These are phyloP conservation scores for Brachyalestes nurse DNA, from an alignment of 2,797 vertebrate species.

Conservation along the genomic window DNA sequence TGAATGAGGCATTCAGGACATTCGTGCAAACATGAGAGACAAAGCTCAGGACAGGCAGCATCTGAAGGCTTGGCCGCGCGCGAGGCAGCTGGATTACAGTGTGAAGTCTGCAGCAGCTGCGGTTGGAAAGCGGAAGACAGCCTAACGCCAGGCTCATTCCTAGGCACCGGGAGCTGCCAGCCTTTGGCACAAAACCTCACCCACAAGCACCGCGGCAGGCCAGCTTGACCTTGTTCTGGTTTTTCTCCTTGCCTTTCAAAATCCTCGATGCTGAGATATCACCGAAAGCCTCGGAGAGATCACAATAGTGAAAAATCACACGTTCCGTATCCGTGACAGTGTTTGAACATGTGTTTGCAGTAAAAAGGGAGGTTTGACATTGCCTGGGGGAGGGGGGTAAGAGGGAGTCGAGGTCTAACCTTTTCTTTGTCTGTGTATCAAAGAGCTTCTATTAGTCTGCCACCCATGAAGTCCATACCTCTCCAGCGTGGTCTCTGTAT, in stretches of 20 bases:
- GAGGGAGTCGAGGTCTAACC: not conserved
- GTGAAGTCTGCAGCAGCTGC: conserved; percentile 56
- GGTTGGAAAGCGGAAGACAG: conserved; percentile 69
- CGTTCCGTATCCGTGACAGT: conserved; percentile 28
- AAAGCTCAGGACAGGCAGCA: conserved; percentile 38
- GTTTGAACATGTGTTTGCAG: conserved; percentile 58
- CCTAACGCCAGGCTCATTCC: conserved; percentile 52
- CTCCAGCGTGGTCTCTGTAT: no score
- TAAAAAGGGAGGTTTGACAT: conserved; percentile 62
- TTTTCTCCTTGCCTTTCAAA: conserved; percentile 36
- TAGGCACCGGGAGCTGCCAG: conserved; percentile 29
- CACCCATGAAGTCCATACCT: not conserved
- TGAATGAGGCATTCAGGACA: not conserved
- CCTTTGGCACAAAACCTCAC: conserved; percentile 28
- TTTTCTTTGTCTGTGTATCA: not conserved
- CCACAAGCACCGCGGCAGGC: conserved; percentile 37
- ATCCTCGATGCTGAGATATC: conserved; percentile 1
- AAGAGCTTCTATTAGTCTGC: not conserved
- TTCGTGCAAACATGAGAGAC: not conserved
- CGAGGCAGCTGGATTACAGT: conserved; percentile 58
- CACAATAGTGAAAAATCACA: conserved; percentile 40
- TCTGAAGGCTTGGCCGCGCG: conserved; percentile 50
- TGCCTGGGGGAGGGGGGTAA: not conserved
- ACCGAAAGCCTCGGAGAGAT: conserved; percentile 30
- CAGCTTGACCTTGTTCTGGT: conserved; percentile 61